Base-by-base conservation (phyloP, 1,140 invertebrate genomes). In the Bacillus rossius region DNA sequence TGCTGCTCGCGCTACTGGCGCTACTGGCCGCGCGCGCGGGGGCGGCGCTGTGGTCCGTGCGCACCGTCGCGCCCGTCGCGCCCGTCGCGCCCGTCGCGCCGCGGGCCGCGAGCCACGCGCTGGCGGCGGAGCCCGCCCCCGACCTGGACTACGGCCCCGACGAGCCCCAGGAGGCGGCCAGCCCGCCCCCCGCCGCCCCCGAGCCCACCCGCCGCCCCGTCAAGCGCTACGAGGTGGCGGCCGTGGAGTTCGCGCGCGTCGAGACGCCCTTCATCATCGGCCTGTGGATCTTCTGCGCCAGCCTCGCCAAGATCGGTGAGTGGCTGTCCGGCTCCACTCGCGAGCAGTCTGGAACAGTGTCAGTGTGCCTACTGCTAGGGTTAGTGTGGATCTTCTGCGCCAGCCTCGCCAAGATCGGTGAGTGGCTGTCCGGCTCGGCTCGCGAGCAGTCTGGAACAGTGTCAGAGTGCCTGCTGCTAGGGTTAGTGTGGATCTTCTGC, bases 261-360 rank as follows among this genome's bases (percentile, higher is more conserved):
- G 89, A 94, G 73, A 91, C 90, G 2, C 93, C 94, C 0, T 95
- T 96, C 72, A 85, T 96, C 61, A 96, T 97, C 60, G 90, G 91
- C 8, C 77, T 96, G 56, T 97, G 94, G 94, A 94, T 97, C 65
- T 88, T 97, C 64, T 92, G 92, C 65, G 92, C 93, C 19, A 94
- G 91, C 71, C 76, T 96, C 65, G 92, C 93, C 2, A 97, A 96
- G 84, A 96, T 96, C 69, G 93, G 94, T 96, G 73, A 87, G 86
- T 80, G n/a, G n/a, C n/a, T n/a, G n/a, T n/a, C n/a, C n/a, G n/a
- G n/a, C n/a, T n/a, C n/a, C n/a, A n/a, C n/a, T n/a, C n/a, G n/a
- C n/a, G n/a, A n/a, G n/a, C n/a, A n/a, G n/a, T n/a, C n/a, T n/a
- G n/a, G n/a, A n/a, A n/a, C n/a, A n/a, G n/a, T n/a, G n/a, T n/a